Evolutionary conservation across 2,888 invertebrate species (phyloP), one percentile per base, ranked within the genome.

Genomic region (Merodon equestris): DNA sequence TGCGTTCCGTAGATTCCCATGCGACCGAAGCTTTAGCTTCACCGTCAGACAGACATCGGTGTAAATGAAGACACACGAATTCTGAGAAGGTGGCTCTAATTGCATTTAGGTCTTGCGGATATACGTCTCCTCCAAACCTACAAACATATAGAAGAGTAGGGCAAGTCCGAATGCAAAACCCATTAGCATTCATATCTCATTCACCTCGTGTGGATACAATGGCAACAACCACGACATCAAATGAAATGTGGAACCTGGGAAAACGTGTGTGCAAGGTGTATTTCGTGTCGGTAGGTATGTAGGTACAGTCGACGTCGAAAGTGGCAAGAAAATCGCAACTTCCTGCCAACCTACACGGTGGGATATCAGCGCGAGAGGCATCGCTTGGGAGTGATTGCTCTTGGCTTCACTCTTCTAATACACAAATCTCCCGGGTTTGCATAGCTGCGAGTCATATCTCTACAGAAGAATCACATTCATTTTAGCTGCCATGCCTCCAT

Each of bases 371-470:
- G 27, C 27, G 7, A 27, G 2, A 7, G 27, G 27, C 54, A 50
- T 50, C 57, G n/a, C n/a, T 40, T 42, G 45, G 18, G 54, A 76
- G 44, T 44, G 12, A 66, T 58, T 76, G 60, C 66, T 40, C 56
- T 61, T 56, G 72, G 54, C 66, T 57, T 67, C 47, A 19, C 51
- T 15, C 18, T 27, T 27, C 17, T 34, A 9, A 47, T 48, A 34
- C 48, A 77, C 61, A 68, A 67, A 77, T 63, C 77, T 67, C 56
- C 17, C 38, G 12, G 58, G 61, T n/a, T 27, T 44, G 61, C 72
- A 63, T 72, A 77, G 72, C 66, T 53, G 36, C 14, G 13, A 72
- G 61, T 60, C 63, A 48, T 77, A 77, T 77, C 77, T 77, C 53
- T 57, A 57, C 45, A 45, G 47, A 73, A 67, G 47, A 67, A 77